These are phyloP conservation scores for Netelia inedita DNA, from an alignment of 2,888 invertebrate genomes.

Conservation along the genomic window DNA sequence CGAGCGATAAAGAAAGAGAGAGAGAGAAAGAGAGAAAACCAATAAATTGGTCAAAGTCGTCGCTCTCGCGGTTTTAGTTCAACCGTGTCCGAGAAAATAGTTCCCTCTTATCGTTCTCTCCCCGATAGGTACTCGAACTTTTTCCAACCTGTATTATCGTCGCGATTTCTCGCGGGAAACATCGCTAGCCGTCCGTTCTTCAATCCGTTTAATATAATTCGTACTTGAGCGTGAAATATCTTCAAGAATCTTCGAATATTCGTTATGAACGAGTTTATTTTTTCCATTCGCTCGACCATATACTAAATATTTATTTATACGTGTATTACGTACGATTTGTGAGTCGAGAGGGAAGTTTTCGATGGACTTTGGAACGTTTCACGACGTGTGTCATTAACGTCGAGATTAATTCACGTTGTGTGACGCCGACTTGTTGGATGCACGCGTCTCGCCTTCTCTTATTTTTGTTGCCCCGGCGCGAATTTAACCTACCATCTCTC, in stretches of 20 bases:
- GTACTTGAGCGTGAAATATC: not conserved
- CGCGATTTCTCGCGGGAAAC: not conserved
- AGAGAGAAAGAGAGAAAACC: slow-evolving; percentile 1
- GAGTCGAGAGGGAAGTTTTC: not conserved
- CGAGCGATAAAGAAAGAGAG: not conserved
- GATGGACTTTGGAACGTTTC: slow-evolving; percentile 3
- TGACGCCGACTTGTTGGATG: slow-evolving; percentile 42
- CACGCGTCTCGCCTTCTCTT: slow-evolving; percentile 24
- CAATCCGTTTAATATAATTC: not conserved
- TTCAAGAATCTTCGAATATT: too few relatives aligned
- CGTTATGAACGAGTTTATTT: too few relatives aligned
- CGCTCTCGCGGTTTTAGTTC: not conserved
- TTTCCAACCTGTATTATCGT: not conserved
- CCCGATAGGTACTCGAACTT: not conserved
- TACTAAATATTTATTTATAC: not conserved
- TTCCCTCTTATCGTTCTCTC: slow-evolving; percentile 7
- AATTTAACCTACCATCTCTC: not conserved
- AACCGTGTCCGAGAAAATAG: slow-evolving; percentile 27
- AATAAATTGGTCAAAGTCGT: not conserved
- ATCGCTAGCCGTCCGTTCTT: not conserved
- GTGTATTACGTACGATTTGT: not conserved
- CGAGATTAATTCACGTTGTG: slow-evolving; percentile 58
- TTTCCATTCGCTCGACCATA: too few relatives aligned
- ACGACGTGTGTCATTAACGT: slow-evolving; percentile 57
- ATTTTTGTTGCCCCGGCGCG: slow-evolving; percentile 29